A percentile compares a stretch with the other conserved stretches of the same genome.
phyloP scores from a whole-genome alignment of 2,888 invertebrate species.

The Caenorhabditis doughertyi region DNA sequence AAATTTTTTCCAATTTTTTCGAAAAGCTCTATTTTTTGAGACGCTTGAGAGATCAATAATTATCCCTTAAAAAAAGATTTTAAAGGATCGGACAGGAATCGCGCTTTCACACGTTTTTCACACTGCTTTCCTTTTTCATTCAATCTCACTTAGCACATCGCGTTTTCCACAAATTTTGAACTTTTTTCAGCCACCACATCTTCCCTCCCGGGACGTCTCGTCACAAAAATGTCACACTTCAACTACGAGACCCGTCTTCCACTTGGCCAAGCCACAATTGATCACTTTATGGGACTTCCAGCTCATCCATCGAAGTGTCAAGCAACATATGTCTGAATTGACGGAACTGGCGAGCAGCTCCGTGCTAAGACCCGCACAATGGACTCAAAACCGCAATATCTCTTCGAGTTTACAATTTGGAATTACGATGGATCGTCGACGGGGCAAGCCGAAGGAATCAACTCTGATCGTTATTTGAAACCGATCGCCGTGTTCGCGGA shows the following conservation, averaged over 20 bases:
- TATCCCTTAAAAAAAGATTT: too few species aligned
- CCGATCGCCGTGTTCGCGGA: conserved; percentile 77
- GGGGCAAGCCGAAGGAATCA: conserved; percentile 86
- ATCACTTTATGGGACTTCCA: too few species aligned
- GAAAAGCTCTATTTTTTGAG: too few species aligned
- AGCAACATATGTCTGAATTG: conserved; percentile 95
- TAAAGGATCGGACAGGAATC: too few species aligned
- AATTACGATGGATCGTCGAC: conserved; percentile 96
- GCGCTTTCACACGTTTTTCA: not conserved
- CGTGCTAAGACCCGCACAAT: conserved; percentile 92
- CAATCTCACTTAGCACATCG: too few species aligned
- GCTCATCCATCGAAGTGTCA: conserved; percentile 73
- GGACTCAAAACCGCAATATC: conserved; percentile 83
- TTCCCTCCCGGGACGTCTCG: too few species aligned
- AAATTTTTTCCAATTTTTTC: too few species aligned
- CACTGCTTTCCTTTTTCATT: too few species aligned
- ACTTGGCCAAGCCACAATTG: too few species aligned
- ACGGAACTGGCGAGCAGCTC: conserved; percentile 93
- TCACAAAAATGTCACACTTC: conserved; percentile 50
- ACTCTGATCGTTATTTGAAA: conserved; percentile 83
- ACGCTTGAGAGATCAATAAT: too few species aligned
- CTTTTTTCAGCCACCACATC: not conserved
- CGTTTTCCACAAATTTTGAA: not conserved
- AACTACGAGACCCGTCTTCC: conserved; percentile 64
- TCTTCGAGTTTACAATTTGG: conserved; percentile 88